These are phyloP conservation scores for Halcyon badia DNA, from an alignment of 2,797 vertebrate species.

Conservation along the genomic window DNA sequence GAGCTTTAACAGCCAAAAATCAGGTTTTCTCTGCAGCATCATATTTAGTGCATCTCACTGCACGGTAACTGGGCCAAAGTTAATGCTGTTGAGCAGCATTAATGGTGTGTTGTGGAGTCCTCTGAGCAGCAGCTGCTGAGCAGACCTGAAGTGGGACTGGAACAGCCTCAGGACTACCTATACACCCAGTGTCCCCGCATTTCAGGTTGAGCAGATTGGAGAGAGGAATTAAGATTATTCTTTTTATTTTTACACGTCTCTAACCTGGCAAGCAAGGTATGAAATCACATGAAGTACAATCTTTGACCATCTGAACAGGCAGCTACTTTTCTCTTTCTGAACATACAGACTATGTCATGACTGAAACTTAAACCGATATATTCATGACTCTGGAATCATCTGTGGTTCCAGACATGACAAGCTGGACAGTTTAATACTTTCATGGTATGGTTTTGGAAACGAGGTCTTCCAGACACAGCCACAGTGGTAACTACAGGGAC, in stretches of 20 bases:
- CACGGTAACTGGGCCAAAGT: not conserved
- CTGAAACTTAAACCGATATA: not conserved
- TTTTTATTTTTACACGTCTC: not conserved
- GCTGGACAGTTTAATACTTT: not conserved
- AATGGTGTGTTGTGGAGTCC: not conserved
- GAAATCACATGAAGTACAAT: not conserved
- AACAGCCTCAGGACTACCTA: not conserved
- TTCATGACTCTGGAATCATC: not conserved
- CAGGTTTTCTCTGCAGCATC: not conserved
- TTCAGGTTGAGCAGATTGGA: not conserved
- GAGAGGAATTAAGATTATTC: not conserved
- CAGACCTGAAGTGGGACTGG: not conserved
- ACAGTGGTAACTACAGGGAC: not conserved
- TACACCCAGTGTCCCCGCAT: not conserved
- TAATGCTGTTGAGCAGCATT: slow-evolving; percentile 9
- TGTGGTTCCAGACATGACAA: not conserved
- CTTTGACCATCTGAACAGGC: not conserved
- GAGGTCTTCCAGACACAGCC: not conserved
- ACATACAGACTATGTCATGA: not conserved
- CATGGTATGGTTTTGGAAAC: not conserved
- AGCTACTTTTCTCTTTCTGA: not conserved
- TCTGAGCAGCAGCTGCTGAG: not conserved
- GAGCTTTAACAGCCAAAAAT: not conserved
- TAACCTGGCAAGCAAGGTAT: not conserved
- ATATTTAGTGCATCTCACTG: not conserved